These are phyloP conservation scores for Siderastrea radians DNA, from an alignment of 92 coral and sea anemone species.

Conservation along the genomic window DNA sequence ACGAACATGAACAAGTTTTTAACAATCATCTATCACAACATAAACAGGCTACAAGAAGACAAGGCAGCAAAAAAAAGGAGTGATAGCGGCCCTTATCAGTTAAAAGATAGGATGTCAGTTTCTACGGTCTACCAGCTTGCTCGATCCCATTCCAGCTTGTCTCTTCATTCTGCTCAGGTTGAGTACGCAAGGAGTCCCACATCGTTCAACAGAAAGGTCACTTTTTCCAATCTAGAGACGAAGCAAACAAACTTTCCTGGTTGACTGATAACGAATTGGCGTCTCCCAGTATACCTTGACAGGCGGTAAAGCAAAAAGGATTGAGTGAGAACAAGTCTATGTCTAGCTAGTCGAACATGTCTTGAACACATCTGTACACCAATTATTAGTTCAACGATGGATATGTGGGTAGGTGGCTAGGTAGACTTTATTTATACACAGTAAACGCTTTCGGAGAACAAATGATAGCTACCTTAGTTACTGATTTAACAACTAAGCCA, in stretches of 20 bases:
- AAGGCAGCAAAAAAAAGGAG: background rate
- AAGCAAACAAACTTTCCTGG: background rate
- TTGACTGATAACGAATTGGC: no score
- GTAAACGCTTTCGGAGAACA: no score
- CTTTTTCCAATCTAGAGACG: background rate
- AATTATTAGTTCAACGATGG: no score
- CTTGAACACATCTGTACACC: no score
- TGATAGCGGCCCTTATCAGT: background rate
- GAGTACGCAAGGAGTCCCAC: background rate
- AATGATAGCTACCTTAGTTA: no score
- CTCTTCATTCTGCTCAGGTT: background rate
- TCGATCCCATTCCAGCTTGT: conserved; percentile 5
- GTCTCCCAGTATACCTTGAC: no score
- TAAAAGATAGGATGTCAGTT: background rate
- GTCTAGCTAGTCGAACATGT: no score
- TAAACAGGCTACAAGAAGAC: conserved; percentile 25
- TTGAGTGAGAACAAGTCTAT: no score
- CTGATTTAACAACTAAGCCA: no score
- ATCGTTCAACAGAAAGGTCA: conserved; percentile 3
- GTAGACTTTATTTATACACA: no score
- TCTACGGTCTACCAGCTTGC: background rate
- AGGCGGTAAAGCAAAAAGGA: no score
- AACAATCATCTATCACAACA: conserved; percentile 38
- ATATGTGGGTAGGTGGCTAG: no score
- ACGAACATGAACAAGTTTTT: conserved; percentile 35